phyloP scores from a whole-genome alignment of 2,113 vertebrate genomes.

The Dasyurus viverrinus region DNA sequence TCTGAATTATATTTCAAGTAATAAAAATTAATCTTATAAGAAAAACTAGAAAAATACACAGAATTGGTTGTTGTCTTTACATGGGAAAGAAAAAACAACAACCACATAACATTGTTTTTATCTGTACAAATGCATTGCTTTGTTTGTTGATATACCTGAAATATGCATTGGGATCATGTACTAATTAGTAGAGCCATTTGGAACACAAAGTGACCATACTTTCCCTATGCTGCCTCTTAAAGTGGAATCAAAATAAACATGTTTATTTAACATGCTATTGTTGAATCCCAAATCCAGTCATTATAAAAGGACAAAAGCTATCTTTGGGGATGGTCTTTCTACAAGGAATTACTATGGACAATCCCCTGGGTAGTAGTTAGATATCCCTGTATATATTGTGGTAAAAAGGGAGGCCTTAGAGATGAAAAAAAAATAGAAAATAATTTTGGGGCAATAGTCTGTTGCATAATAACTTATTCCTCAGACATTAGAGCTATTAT shows the following conservation, averaged over 20 bases:
- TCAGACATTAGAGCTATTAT: conserved; percentile 71
- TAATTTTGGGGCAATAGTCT: conserved; percentile 68
- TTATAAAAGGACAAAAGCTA: conserved; percentile 76
- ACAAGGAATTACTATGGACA: conserved; percentile 76
- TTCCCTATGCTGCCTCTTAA: conserved; percentile 72
- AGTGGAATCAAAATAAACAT: conserved; percentile 72
- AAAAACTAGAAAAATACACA: neutral
- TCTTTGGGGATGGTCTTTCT: conserved; percentile 82
- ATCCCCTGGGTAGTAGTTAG: conserved; percentile 73
- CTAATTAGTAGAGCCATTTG: conserved; percentile 75
- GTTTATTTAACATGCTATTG: conserved; percentile 71
- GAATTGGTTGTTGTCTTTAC: conserved; percentile 28
- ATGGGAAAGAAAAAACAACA: neutral
- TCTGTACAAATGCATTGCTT: conserved; percentile 58
- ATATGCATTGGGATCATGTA: conserved; percentile 62
- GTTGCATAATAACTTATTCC: conserved; percentile 77
- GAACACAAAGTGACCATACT: conserved; percentile 64
- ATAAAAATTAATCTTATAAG: neutral
- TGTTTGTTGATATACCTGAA: conserved; percentile 67
- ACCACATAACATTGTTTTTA: conserved; percentile 38
- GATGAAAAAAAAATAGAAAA: conserved; percentile 73
- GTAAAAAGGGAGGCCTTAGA: conserved; percentile 64
- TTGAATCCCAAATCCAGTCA: conserved; percentile 77
- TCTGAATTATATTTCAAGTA: neutral
- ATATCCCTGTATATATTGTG: conserved; percentile 74